Base-by-base conservation (phyloP, 2,888 invertebrate species). In the Zonitis immaculata region DNA sequence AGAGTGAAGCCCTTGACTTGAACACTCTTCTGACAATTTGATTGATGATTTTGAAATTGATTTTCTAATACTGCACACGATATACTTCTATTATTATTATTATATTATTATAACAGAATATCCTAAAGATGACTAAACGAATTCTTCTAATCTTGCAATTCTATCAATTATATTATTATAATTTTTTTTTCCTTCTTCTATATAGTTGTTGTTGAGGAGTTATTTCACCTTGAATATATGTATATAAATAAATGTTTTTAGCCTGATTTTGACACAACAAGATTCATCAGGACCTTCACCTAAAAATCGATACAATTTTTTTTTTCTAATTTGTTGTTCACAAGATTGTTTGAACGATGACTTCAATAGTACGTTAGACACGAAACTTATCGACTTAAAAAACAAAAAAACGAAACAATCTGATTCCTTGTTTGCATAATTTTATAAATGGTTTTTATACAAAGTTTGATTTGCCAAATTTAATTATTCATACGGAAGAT, bases 141-240 rank as follows among this genome's bases (percentile, higher is more conserved):
- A 39, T 20, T 39, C 39, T 35, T 30, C 30, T n/a, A 5, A n/a
- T 30, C 30, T n/a, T 30, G 12, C 8, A n/a, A 30, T 30, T 9
- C 27, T 9, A 27, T 27, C 30, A n/a, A 12, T 30, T 30, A 27
- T 9, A 11, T 11, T 3, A 3, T 27, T 27, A 6, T 30, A 9
- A 1, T 28, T 28, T n/a, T 28, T 32, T 32, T 32, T 32, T 35
- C 9, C 8, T 32, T 6, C 7, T 7, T n/a, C n/a, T n/a, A n/a
- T n/a, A n/a, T n/a, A n/a, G n/a, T n/a, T n/a, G n/a, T n/a, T n/a
- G n/a, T n/a, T 3, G 22, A 5, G 16, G 39, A 18, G 39, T 39
- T 39, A n/a, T n/a, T n/a, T n/a, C n/a, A 39, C 39, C 39, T 39
- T 39, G 39, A 39, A 39, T 39, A 18, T n/a, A n/a, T n/a, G n/a